phyloP scores from a whole-genome alignment of 2,113 vertebrate species.

The Heloderma charlesbogerti region DNA sequence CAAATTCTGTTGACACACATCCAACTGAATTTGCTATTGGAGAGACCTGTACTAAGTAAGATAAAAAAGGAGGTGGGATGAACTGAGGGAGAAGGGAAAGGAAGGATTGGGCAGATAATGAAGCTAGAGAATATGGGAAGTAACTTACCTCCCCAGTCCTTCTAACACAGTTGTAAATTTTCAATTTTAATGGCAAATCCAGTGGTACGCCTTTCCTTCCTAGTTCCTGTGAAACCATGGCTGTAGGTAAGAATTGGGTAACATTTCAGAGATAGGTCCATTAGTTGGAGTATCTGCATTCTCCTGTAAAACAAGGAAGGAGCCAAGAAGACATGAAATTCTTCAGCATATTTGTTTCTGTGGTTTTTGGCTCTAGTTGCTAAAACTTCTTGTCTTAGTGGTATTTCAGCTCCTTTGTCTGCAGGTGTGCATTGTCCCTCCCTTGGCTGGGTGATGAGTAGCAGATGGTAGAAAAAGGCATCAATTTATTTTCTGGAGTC shows the following conservation, averaged over 20 bases:
- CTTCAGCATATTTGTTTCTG: neutral
- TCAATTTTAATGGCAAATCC: neutral
- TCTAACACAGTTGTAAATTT: neutral
- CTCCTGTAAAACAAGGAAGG: neutral
- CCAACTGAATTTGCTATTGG: neutral
- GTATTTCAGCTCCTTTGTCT: neutral
- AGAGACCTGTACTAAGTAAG: neutral
- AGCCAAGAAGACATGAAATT: neutral
- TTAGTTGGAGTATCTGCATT: neutral
- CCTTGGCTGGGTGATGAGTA: neutral
- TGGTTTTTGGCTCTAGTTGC: neutral
- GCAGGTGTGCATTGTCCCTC: neutral
- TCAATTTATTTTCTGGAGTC: neutral
- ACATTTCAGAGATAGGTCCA: neutral
- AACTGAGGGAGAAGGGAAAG: neutral
- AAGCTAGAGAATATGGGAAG: neutral
- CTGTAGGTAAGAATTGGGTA: neutral
- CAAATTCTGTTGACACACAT: no score
- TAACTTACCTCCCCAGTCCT: neutral
- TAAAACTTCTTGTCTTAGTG: neutral
- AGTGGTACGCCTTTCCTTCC: neutral
- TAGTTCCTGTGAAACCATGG: neutral
- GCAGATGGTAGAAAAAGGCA: conserved; percentile 1
- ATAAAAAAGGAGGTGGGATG: neutral
- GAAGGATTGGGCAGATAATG: neutral